phyloP scores from a whole-genome alignment of 1,140 invertebrate species.

The Forficula auricularia region DNA sequence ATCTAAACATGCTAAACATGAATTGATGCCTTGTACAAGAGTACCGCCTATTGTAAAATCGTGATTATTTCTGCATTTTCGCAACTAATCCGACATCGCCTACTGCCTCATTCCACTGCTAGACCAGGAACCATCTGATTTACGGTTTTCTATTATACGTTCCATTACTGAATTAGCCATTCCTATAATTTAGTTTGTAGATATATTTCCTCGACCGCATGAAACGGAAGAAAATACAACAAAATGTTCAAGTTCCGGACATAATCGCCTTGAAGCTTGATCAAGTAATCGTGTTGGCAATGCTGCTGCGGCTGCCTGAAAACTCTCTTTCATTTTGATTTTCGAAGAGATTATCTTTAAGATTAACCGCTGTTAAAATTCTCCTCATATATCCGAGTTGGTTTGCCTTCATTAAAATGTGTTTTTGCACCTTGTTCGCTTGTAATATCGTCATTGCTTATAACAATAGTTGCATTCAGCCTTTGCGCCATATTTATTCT shows the following conservation, averaged over 20 bases:
- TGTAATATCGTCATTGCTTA: conserved; percentile 29
- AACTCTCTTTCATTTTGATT: conserved; percentile 33
- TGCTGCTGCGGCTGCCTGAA: conserved; percentile 32
- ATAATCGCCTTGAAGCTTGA: conserved; percentile 28
- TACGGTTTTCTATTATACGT: conserved; percentile 14
- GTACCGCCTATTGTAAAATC: conserved; percentile 44
- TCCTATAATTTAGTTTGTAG: conserved; percentile 17
- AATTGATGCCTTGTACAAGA: conserved; percentile 38
- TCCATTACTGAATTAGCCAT: conserved; percentile 17
- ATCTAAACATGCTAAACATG: conserved; percentile 30
- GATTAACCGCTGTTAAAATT: conserved; percentile 56
- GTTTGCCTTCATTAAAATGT: conserved; percentile 36
- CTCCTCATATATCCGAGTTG: conserved; percentile 45
- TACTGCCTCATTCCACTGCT: conserved; percentile 28
- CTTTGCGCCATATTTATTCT: conserved; percentile 31
- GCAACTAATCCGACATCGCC: conserved; percentile 55
- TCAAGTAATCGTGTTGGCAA: conserved; percentile 35
- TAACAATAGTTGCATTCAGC: conserved; percentile 31
- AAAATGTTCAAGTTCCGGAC: conserved; percentile 21
- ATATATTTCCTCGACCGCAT: conserved; percentile 15
- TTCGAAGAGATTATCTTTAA: conserved; percentile 38
- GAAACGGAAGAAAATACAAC: conserved; percentile 17
- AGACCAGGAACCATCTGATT: conserved; percentile 12
- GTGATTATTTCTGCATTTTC: conserved; percentile 61
- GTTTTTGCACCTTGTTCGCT: conserved; percentile 29